Percentiles rank a stretch among this genome's conserved stretches.
Conservation (phyloP, 1,140 invertebrate species). For the Aricia agestis region DNA sequence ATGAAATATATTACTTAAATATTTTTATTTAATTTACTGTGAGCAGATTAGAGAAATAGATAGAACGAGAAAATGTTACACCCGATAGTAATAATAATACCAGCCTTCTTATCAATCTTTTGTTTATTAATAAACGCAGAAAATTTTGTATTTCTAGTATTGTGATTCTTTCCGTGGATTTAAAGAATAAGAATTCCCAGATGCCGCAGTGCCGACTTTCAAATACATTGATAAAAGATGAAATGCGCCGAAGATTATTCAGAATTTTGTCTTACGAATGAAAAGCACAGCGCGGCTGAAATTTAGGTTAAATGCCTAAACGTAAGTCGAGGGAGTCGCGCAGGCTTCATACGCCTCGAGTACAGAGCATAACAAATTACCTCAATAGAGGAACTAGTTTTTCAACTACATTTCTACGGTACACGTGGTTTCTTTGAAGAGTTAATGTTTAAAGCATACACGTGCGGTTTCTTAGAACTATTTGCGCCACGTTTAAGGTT, state of each 20-base stretch:
- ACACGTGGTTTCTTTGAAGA: too few species aligned
- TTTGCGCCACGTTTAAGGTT: too few species aligned
- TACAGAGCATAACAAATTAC: neutral
- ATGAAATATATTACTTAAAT: neutral
- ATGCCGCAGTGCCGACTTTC: neutral
- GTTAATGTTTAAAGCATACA: too few species aligned
- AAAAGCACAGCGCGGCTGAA: neutral
- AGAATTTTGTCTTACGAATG: conserved; percentile 7
- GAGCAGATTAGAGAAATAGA: too few species aligned
- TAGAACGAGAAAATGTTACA: too few species aligned
- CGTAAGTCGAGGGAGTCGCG: neutral
- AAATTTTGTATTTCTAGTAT: neutral
- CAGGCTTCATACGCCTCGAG: neutral
- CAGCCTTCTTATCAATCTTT: too few species aligned
- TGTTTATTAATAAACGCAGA: too few species aligned
- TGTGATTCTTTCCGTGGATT: neutral
- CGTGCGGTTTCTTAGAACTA: too few species aligned
- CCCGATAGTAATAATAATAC: too few species aligned
- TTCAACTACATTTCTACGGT: neutral
- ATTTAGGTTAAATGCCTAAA: conserved; percentile 14
- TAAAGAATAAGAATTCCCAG: neutral
- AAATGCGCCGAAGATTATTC: conserved; percentile 10
- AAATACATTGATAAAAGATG: neutral
- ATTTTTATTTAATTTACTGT: too few species aligned
- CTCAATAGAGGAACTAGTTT: neutral